Evolutionary conservation across 2,797 vertebrate genomes (phyloP).

Genomic region (Dryobates pubescens): DNA sequence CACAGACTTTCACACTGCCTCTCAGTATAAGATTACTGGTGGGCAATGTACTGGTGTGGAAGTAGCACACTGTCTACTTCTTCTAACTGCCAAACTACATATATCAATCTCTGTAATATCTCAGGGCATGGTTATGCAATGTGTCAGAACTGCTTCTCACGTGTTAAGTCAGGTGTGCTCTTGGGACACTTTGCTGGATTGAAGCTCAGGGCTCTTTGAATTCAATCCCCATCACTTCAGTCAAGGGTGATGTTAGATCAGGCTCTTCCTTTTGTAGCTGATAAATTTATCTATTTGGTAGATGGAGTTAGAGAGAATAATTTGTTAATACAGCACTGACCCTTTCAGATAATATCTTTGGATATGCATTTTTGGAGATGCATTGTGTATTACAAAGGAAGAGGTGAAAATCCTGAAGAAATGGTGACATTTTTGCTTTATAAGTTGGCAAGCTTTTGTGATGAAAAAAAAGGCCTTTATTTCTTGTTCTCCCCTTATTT

Average conservation of each 20-base stretch:
- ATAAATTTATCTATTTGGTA: not conserved
- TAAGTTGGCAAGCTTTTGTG: not conserved
- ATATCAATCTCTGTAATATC: not conserved
- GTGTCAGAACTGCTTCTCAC: not conserved
- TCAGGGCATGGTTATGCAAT: slow-evolving; percentile 37
- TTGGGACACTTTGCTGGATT: not conserved
- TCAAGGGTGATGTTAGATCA: not conserved
- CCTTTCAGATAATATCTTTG: not conserved
- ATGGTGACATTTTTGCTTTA: not conserved
- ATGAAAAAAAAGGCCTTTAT: not conserved
- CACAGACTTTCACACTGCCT: slow-evolving; percentile 73
- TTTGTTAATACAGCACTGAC: not conserved
- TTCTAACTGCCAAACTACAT: slow-evolving; percentile 30
- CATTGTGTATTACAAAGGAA: not conserved
- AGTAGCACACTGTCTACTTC: slow-evolving; percentile 63
- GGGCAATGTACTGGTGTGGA: slow-evolving; percentile 63
- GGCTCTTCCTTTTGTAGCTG: not conserved
- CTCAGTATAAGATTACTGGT: slow-evolving; percentile 67
- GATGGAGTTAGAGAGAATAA: not conserved
- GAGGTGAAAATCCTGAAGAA: not conserved
- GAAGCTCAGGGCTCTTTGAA: not conserved
- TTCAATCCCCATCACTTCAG: not conserved
- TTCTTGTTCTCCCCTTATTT: not conserved
- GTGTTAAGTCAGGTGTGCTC: slow-evolving; percentile 1
- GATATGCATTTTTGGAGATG: not conserved